These are phyloP conservation scores for Syrrhaptes paradoxus DNA, from an alignment of 2,113 vertebrate genomes.

Conservation along the genomic window DNA sequence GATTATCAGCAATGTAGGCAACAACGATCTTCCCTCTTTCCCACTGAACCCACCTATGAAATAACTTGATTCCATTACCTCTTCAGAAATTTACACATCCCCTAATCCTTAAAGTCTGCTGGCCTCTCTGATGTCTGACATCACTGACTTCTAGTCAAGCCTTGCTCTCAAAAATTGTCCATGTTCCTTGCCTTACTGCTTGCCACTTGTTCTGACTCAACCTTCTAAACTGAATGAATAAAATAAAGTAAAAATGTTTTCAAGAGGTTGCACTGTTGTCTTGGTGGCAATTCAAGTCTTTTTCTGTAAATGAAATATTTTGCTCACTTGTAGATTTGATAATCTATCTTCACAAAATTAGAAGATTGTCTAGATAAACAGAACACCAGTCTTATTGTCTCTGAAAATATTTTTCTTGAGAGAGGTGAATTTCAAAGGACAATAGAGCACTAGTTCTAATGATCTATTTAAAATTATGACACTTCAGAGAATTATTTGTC, in stretches of 20 bases:
- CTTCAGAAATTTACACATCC: background rate
- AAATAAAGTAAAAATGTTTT: background rate
- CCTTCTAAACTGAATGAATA: background rate
- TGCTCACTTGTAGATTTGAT: background rate
- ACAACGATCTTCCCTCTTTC: background rate
- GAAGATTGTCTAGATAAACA: background rate
- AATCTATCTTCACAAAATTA: background rate
- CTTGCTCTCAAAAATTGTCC: background rate
- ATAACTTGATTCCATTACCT: background rate
- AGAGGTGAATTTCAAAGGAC: background rate
- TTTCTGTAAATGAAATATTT: background rate
- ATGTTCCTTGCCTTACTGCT: background rate
- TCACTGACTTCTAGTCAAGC: background rate
- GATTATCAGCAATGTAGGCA: background rate
- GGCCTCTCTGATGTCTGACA: background rate
- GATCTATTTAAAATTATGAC: background rate
- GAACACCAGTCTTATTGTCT: background rate
- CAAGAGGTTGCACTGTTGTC: background rate
- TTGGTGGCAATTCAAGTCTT: background rate
- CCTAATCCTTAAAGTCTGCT: background rate
- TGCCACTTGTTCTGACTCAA: background rate
- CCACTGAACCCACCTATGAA: fast-evolving
- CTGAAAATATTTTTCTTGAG: background rate
- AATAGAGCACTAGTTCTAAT: background rate
- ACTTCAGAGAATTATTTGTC: background rate